A percentile compares a stretch with the other conserved stretches of the same genome.
Conservation (phyloP, 2,113 vertebrate genomes). For the Nerophis ophidion region DNA sequence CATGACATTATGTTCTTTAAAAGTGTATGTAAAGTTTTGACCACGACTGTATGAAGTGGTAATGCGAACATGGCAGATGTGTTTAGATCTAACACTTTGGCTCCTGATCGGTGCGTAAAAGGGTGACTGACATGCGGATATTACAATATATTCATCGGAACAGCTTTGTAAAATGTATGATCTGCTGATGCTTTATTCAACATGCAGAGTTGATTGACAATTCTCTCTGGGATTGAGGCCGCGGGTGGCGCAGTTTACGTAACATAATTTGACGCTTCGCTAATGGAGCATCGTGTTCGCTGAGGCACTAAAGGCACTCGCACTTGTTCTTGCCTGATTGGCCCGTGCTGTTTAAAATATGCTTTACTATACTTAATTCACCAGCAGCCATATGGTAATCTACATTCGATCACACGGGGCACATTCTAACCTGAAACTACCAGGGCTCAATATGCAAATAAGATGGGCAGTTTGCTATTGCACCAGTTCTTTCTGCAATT, state of each 20-base stretch:
- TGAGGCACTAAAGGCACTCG: neutral
- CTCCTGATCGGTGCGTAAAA: neutral
- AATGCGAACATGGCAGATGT: neutral
- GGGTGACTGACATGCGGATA: neutral
- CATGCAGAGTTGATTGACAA: conserved; percentile 5
- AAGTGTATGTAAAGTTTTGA: too few relatives aligned
- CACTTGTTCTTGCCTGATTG: conserved; percentile 1
- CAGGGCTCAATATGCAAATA: neutral
- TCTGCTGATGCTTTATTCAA: conserved; percentile 5
- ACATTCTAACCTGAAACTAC: neutral
- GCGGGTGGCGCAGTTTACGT: neutral
- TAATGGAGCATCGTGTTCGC: neutral
- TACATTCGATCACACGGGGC: neutral
- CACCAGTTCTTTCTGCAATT: neutral
- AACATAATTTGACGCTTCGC: conserved; percentile 2
- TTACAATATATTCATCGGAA: neutral
- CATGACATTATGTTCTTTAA: too few relatives aligned
- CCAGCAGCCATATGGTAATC: neutral
- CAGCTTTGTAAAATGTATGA: neutral
- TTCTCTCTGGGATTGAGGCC: neutral
- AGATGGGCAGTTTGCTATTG: neutral
- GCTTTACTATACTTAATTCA: neutral
- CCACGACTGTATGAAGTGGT: neutral
- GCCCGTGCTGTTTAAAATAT: neutral
- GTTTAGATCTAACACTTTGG: neutral